Conservation (phyloP, 2,888 invertebrate genomes). For the Thyatira batis region DNA sequence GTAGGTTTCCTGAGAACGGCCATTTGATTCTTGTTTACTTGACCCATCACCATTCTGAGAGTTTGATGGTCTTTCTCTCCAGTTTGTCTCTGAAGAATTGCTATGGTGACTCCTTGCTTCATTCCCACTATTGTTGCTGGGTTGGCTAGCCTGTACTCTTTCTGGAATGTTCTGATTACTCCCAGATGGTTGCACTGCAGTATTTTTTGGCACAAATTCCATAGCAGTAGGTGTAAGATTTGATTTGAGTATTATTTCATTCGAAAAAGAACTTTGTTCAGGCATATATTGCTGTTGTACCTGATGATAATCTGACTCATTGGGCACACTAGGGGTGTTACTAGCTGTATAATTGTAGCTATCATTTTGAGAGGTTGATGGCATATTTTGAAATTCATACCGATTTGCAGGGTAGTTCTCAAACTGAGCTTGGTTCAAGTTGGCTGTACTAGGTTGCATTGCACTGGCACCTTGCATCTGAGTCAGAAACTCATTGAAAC, state of each 20-base stretch:
- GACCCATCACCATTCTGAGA: constrained; percentile 35
- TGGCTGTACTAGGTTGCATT: constrained; percentile 38
- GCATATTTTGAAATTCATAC: constrained; percentile 61
- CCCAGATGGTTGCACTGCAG: constrained; percentile 37
- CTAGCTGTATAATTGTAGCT: constrained; percentile 48
- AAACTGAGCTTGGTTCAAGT: constrained; percentile 57
- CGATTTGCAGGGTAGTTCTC: constrained; percentile 59
- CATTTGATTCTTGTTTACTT: constrained; percentile 27
- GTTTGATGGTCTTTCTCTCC: constrained; percentile 62
- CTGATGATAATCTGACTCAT: constrained; percentile 45
- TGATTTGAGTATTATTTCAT: constrained; percentile 69
- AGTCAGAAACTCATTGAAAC: constrained; percentile 69
- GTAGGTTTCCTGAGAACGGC: constrained; percentile 36
- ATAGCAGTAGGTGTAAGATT: constrained; percentile 81
- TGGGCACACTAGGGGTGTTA: constrained; percentile 42
- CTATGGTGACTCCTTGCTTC: constrained; percentile 38
- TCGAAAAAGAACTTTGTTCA: constrained; percentile 46
- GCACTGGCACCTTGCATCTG: constrained; percentile 63
- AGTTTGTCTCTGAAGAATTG: constrained; percentile 60
- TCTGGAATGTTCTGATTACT: constrained; percentile 50
- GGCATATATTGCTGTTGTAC: constrained; percentile 45
- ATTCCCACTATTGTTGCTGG: constrained; percentile 29
- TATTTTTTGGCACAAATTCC: constrained; percentile 81
- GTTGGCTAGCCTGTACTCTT: constrained; percentile 18
- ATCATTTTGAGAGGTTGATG: constrained; percentile 55